Conservation (phyloP, 2,113 vertebrate genomes). For the Deroptyus accipitrinus region DNA sequence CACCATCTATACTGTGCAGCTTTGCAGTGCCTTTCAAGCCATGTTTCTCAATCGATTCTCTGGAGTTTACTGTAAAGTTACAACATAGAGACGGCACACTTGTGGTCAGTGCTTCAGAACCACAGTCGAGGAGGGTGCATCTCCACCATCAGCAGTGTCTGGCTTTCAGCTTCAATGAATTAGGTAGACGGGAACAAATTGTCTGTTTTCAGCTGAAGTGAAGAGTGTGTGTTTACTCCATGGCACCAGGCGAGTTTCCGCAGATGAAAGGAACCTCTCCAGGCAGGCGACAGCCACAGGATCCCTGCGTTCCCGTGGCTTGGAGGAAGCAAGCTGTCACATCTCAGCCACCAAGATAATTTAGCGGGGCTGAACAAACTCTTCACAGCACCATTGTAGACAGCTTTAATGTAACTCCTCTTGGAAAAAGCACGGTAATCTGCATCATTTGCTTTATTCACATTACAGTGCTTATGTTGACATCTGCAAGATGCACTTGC, state of each 20-base stretch:
- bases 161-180: background rate
- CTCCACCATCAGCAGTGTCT: background rate
- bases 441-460: background rate
- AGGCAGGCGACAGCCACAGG: background rate
- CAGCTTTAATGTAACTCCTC: background rate
- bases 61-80: background rate
- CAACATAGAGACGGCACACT: rapidly evolving
- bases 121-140: rapidly evolving
- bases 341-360: background rate
- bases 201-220: background rate
- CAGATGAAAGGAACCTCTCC: background rate
- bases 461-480: background rate
- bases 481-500: background rate
- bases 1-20: background rate
- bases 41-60: background rate
- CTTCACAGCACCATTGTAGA: background rate
- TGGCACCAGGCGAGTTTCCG: background rate
- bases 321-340: rapidly evolving
- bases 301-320: background rate
- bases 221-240: background rate
- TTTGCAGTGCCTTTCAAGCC: background rate
- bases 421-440: background rate
- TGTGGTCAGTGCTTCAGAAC: background rate
- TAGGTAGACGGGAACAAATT: background rate
- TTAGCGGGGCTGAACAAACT: background rate